Conservation (phyloP, 2,113 vertebrate genomes). For the Oplegnathus fasciatus region DNA sequence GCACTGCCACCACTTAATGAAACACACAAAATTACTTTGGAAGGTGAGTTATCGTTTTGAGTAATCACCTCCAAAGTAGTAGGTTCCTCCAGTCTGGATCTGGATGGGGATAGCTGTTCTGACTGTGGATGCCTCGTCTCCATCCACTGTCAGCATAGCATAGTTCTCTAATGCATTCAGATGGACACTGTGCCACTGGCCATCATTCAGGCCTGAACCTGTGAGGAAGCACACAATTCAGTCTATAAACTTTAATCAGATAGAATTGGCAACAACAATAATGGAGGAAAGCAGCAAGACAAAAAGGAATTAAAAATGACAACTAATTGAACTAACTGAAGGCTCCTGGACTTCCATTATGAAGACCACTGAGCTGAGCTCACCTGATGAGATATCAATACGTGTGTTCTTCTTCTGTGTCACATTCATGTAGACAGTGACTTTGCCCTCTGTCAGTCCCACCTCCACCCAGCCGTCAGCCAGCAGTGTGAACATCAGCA, state of each 20-base stretch:
- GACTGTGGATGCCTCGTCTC: slow-evolving; percentile 95
- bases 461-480: slow-evolving; percentile 92
- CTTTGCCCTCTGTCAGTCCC: slow-evolving; percentile 91
- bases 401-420: slow-evolving; percentile 90
- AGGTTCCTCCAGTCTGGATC: slow-evolving; percentile 91
- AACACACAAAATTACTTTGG: background rate
- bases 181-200: slow-evolving; percentile 96
- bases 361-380: background rate
- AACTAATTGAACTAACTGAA: background rate
- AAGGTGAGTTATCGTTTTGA: background rate
- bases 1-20: background rate
- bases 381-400: slow-evolving; percentile 95
- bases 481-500: slow-evolving; percentile 91
- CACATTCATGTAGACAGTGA: slow-evolving; percentile 90
- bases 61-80: slow-evolving; percentile 93
- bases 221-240: background rate
- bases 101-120: slow-evolving; percentile 93
- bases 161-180: slow-evolving; percentile 94
- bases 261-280: background rate
- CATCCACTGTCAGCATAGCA: slow-evolving; percentile 94
- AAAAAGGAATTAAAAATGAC: background rate
- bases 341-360: background rate
- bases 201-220: slow-evolving; percentile 94
- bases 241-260: background rate
- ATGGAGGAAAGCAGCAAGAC: background rate